Percentiles rank a stretch among this genome's conserved stretches.
These are phyloP conservation scores for Lanius collurio DNA, from an alignment of 2,113 vertebrate genomes.

Conservation along the genomic window DNA sequence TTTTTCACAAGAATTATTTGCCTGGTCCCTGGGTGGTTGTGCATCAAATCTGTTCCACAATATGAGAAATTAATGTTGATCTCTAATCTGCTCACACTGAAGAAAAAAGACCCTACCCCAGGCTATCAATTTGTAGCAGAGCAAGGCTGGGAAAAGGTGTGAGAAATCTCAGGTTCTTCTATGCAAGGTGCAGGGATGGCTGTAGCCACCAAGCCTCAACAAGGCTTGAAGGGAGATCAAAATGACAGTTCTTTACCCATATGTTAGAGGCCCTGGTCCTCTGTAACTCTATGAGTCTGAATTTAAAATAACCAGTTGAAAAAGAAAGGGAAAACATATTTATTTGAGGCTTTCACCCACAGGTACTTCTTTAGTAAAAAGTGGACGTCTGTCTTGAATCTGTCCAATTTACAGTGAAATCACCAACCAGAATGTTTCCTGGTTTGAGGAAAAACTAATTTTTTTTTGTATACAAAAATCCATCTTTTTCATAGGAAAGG, in stretches of 20 bases:
- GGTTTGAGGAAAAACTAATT: background rate
- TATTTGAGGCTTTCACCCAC: background rate
- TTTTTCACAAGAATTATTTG: background rate
- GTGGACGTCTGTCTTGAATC: background rate
- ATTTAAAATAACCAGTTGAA: background rate
- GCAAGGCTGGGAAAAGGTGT: background rate
- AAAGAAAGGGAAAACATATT: background rate
- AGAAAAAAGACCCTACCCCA: background rate
- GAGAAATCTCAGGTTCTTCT: background rate
- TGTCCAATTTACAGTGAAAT: background rate
- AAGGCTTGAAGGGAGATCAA: background rate
- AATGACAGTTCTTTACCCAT: background rate
- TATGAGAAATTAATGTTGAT: background rate
- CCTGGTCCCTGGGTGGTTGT: background rate
- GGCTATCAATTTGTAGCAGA: background rate
- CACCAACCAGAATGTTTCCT: background rate
- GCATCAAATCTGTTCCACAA: background rate
- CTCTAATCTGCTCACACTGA: background rate
- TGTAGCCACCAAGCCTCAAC: background rate
- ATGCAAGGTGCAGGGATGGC: background rate
- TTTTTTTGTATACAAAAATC: background rate
- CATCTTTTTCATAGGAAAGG: background rate
- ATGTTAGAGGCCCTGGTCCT: background rate
- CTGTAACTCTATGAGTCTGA: background rate
- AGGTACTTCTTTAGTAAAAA: background rate